Conservation (phyloP, 1,140 invertebrate species). For the Cecropterus lyciades region DNA sequence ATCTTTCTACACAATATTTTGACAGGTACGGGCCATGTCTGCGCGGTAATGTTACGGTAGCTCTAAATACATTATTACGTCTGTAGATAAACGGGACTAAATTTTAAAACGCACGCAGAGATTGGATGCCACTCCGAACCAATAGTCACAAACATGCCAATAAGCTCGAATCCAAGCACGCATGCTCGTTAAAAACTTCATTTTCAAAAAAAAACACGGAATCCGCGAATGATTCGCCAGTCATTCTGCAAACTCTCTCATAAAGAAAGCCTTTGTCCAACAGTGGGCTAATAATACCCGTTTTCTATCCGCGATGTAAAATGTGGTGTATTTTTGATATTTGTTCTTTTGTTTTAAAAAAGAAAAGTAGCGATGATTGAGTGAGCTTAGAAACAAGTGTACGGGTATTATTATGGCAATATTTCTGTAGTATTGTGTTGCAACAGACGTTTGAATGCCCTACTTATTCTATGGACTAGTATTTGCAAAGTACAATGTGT, state of each 20-base stretch:
- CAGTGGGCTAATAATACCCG: slow-evolving; percentile 28
- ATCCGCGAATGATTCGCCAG: slow-evolving; percentile 13
- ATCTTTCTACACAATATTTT: no score
- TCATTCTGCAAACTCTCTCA: slow-evolving; percentile 28
- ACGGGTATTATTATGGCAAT: slow-evolving; percentile 34
- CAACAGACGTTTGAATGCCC: slow-evolving; percentile 34
- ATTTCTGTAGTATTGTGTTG: slow-evolving; percentile 37
- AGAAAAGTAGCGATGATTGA: slow-evolving; percentile 36
- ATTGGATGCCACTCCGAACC: background rate
- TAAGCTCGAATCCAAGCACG: background rate
- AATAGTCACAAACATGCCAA: background rate
- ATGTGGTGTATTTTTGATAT: slow-evolving; percentile 36
- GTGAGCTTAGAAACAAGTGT: slow-evolving; percentile 38
- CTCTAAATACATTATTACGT: no score
- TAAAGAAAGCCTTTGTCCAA: slow-evolving; percentile 33
- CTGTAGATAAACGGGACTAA: no score
- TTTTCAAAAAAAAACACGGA: slow-evolving; percentile 23
- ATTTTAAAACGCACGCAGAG: no score
- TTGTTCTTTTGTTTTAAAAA: slow-evolving; percentile 37
- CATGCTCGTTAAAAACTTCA: slow-evolving; percentile 12
- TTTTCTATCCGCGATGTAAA: slow-evolving; percentile 36
- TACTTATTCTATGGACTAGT: slow-evolving; percentile 32
- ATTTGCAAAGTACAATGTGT: slow-evolving; percentile 31
- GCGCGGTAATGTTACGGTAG: no score
- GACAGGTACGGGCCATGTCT: no score